Conservation (phyloP, 2,797 vertebrate species). For the Petrocephalus sullivani region DNA sequence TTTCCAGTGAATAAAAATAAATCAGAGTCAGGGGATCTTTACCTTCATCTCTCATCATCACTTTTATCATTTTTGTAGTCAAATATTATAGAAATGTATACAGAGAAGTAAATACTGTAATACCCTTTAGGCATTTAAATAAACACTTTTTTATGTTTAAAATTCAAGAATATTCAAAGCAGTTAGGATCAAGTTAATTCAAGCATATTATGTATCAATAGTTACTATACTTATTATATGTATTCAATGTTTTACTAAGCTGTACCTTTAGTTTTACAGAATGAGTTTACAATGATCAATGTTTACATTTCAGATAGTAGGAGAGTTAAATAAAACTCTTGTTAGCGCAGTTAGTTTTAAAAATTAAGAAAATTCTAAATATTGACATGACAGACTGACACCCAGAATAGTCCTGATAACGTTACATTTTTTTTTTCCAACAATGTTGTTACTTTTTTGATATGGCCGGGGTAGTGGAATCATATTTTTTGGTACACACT, state of each 20-base stretch:
- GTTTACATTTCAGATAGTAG: neutral
- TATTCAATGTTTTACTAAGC: neutral
- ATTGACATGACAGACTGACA: conserved; percentile 15
- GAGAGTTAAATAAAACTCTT: conserved; percentile 18
- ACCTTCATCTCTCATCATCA: neutral
- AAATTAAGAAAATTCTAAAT: conserved; percentile 49
- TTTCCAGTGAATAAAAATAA: conserved; percentile 26
- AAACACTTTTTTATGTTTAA: neutral
- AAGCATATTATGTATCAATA: neutral
- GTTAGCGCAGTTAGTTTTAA: neutral
- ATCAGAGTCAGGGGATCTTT: neutral
- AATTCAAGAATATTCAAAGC: neutral
- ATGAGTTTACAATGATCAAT: neutral
- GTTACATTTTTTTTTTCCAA: neutral
- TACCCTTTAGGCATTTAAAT: neutral
- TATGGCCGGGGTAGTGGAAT: neutral
- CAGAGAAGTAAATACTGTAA: neutral
- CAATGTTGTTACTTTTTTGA: neutral
- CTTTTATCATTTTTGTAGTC: no score
- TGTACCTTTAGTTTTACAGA: neutral
- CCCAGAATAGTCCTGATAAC: neutral
- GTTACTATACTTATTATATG: neutral
- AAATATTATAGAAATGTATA: no score
- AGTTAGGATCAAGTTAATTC: neutral
- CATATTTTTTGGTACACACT: neutral